Percentiles rank a stretch among this genome's conserved stretches.
Conservation (phyloP, 30 jellyfish, hydroid and myxozoan genomes). For the Phacellophora camtschatica region DNA sequence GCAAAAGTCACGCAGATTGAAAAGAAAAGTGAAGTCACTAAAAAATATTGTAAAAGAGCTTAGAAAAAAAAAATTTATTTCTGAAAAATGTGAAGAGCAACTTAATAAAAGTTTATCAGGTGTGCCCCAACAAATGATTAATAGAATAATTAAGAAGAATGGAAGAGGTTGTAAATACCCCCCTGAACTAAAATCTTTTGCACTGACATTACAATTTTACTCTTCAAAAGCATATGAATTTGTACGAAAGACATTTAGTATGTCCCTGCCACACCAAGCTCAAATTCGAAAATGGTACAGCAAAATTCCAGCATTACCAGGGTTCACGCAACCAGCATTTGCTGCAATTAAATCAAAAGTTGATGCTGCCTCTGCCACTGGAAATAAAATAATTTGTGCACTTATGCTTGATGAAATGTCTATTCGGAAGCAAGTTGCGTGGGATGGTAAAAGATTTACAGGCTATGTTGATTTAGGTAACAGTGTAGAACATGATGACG, state of each 20-base stretch:
- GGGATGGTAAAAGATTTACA: no score
- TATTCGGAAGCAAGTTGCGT: no score
- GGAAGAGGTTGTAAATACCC: conserved; percentile 46
- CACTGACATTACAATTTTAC: conserved; percentile 46
- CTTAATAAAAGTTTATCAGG: background rate
- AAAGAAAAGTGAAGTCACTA: background rate
- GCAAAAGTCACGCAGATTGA: conserved; percentile 11
- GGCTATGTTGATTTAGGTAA: no score
- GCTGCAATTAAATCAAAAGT: conserved; percentile 2
- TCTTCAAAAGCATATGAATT: conserved; percentile 51
- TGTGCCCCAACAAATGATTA: conserved; percentile 19
- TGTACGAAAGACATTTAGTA: conserved; percentile 43
- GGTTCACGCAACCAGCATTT: conserved; percentile 35
- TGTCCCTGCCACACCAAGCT: conserved; percentile 48
- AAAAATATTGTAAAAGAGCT: background rate
- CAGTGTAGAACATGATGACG: no score
- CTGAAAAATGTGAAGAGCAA: conserved; percentile 12
- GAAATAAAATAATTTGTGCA: no score
- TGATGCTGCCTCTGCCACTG: conserved; percentile 15
- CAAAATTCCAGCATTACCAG: conserved; percentile 26
- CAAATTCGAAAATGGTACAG: conserved; percentile 30
- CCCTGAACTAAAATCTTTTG: conserved; percentile 12
- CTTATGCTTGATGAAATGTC: no score
- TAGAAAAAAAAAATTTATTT: background rate
- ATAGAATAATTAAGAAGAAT: conserved; percentile 7